These are phyloP conservation scores for Calliphora vomitoria DNA, from an alignment of 2,888 invertebrate genomes.

Conservation along the genomic window DNA sequence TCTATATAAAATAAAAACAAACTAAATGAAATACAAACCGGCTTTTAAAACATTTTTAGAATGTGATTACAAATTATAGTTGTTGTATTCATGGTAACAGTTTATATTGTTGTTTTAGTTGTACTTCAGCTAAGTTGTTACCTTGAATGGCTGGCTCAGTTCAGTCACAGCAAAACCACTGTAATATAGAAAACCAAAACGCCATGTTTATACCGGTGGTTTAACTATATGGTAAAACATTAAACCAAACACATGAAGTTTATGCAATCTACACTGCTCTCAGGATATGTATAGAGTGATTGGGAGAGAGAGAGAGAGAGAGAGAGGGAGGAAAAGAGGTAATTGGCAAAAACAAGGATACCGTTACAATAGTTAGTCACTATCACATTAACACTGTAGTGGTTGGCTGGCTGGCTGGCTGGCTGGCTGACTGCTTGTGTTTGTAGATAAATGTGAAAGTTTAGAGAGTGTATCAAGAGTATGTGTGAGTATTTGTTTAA, in stretches of 20 bases:
- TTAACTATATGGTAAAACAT: constrained; percentile 56
- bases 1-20: neutral
- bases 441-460: neutral
- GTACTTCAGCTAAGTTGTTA: constrained; percentile 43
- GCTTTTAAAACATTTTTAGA: constrained; percentile 47
- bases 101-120: constrained; percentile 22
- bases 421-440: neutral
- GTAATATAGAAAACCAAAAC: constrained; percentile 68
- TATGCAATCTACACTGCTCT: constrained; percentile 2
- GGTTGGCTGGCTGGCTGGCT: constrained; percentile 29
- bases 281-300: constrained; percentile 11
- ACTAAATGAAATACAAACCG: constrained; percentile 3
- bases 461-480: constrained; percentile 35
- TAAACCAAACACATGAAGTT: constrained; percentile 33
- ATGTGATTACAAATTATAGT: constrained; percentile 40
- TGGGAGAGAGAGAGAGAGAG: neutral
- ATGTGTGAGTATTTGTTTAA: constrained; percentile 60
- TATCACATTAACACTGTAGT: constrained; percentile 65
- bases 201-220: constrained; percentile 68
- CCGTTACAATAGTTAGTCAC: constrained; percentile 35
- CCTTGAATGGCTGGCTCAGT: constrained; percentile 43
- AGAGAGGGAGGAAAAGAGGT: constrained; percentile 2
- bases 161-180: constrained; percentile 65
- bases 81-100: neutral
- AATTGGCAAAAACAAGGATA: constrained; percentile 34